Evolutionary conservation across 1,140 invertebrate species (phyloP).

Genomic region (Drosophila nigromelanica): DNA sequence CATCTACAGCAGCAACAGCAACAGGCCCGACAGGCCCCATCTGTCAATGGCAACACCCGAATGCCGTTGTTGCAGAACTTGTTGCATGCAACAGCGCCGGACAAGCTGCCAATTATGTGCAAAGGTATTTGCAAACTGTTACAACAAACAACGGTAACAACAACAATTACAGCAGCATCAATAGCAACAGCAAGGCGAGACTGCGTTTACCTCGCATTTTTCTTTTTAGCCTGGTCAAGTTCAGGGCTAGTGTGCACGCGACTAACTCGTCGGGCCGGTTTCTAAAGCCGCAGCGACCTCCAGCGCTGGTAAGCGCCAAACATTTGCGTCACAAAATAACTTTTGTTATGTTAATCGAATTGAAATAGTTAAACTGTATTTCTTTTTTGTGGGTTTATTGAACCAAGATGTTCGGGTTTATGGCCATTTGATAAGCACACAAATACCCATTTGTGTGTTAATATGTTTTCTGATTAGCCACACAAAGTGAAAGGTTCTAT

Average conservation of each 20-base stretch:
- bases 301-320: slow-evolving; percentile 36
- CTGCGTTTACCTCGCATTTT: slow-evolving; percentile 9
- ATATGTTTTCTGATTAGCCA: slow-evolving; percentile 26
- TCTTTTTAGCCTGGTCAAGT: slow-evolving; percentile 65
- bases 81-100: slow-evolving; percentile 42
- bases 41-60: slow-evolving; percentile 70
- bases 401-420: slow-evolving; percentile 30
- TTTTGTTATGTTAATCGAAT: slow-evolving; percentile 71
- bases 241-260: slow-evolving; percentile 70
- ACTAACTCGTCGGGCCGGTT: slow-evolving; percentile 71
- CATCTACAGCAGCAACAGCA: slow-evolving; percentile 26
- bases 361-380: slow-evolving; percentile 6
- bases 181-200: neutral
- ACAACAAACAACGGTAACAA: slow-evolving; percentile 59
- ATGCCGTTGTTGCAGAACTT: slow-evolving; percentile 42
- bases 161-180: neutral
- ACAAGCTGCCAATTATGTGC: slow-evolving; percentile 78
- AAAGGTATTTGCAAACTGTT: slow-evolving; percentile 77
- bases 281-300: slow-evolving; percentile 35
- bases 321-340: slow-evolving; percentile 11
- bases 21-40: slow-evolving; percentile 35
- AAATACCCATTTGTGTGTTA: slow-evolving; percentile 4
- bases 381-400: slow-evolving; percentile 58
- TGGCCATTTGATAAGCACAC: slow-evolving; percentile 34
- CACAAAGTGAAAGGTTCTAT: slow-evolving; percentile 65